Evolutionary conservation across 1,140 invertebrate species (phyloP).

Genomic region (Metopolophium dirhodum): DNA sequence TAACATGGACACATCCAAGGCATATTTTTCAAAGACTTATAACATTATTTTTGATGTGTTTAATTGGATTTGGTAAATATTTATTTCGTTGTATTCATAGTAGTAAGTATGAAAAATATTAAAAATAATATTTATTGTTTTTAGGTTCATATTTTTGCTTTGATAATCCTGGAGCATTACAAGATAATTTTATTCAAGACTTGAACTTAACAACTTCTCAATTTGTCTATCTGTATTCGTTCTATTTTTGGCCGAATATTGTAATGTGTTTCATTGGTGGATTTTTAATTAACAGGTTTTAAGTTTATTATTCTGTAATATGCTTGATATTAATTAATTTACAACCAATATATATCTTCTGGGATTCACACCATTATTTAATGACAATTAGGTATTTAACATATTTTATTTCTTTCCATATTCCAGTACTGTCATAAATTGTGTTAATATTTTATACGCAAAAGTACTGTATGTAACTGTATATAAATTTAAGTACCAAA

Average conservation of each 20-base stretch:
- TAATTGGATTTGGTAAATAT: conserved; percentile 81
- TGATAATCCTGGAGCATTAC: conserved; percentile 92
- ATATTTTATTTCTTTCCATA: not conserved
- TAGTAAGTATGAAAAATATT: not conserved
- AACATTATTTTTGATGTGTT: conserved; percentile 83
- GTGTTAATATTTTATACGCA: not conserved
- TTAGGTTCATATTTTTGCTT: conserved; percentile 98
- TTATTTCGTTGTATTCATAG: conserved; percentile 1
- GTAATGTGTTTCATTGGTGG: conserved; percentile 95
- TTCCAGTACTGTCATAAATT: not conserved
- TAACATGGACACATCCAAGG: conserved; percentile 56
- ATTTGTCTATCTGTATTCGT: conserved; percentile 89
- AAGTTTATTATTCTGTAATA: not conserved
- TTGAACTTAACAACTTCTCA: conserved; percentile 80
- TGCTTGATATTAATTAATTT: not conserved
- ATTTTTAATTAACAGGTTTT: conserved; percentile 86
- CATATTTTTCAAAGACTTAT: conserved; percentile 67
- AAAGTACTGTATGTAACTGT: no score
- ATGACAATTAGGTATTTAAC: no score
- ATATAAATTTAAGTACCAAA: no score
- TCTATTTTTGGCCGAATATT: conserved; percentile 98
- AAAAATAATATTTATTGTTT: conserved; percentile 40
- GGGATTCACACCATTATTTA: no score
- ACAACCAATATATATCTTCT: not conserved
- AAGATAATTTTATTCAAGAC: conserved; percentile 85